phyloP scores from a whole-genome alignment of 2,797 vertebrate genomes.

The Scleropages formosus region DNA sequence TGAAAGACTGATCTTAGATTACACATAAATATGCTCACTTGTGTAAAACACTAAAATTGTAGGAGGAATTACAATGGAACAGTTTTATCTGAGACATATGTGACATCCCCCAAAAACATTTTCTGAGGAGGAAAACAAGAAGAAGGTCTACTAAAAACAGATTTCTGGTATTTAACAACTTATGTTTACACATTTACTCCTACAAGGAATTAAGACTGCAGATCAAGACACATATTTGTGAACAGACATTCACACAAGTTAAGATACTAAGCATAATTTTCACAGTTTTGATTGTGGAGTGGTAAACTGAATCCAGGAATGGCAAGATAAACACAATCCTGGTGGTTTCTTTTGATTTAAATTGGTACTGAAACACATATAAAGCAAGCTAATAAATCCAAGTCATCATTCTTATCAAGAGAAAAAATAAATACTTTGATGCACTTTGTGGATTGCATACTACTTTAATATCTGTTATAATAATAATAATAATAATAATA shows the following conservation, averaged over 20 bases:
- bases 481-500: too few species aligned
- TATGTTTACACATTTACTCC: background rate
- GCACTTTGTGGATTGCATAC: too few species aligned
- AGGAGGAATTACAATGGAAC: background rate
- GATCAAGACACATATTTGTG: background rate
- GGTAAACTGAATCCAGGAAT: too few species aligned
- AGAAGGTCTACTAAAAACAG: background rate
- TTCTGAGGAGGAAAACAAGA: background rate
- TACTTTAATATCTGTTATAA: too few species aligned
- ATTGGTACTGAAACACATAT: too few species aligned
- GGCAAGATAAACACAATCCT: too few species aligned
- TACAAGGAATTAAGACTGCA: background rate
- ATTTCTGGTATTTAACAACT: background rate
- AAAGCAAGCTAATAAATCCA: too few species aligned
- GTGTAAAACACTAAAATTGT: background rate
- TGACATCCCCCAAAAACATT: background rate
- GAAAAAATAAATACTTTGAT: too few species aligned
- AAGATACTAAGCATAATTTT: background rate
- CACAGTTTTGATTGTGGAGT: background rate
- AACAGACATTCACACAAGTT: background rate
- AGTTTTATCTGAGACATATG: slow-evolving; percentile 1
- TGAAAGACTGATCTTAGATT: background rate
- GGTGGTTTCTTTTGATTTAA: too few species aligned
- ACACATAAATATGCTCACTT: background rate
- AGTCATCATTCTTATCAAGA: too few species aligned